Base-by-base conservation (phyloP, 1,140 invertebrate species). In the Penaeus chinensis region DNA sequence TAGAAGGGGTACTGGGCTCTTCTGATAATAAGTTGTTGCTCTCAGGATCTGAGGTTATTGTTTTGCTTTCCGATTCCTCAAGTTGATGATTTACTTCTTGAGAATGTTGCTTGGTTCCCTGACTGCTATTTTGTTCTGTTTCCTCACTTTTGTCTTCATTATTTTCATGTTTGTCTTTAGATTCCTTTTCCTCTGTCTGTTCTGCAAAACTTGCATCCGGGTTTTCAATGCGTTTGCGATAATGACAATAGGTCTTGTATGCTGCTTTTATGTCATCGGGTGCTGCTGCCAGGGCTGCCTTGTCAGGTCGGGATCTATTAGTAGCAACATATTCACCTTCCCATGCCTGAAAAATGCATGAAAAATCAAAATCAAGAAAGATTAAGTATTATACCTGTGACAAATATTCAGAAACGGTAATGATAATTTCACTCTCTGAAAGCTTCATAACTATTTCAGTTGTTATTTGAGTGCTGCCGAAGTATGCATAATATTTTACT, bases 201-300 rank as follows among this genome's bases (percentile, higher is more conserved):
- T 66, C 20, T 13, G 37, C 61, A 37, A 74, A 47, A 24, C 61
- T 66, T 32, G 62, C 22, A 60, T 60, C 77, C 20, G 7, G 1
- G 22, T 47, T 63, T 32, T 84, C 69, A 22, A 82, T 24, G 13
- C n/a, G 24, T 81, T 85, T 89, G 4, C 83, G 60, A 65, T 85
- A 85, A 54, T 79, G 63, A 71, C 74, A 87, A 54, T 90, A 90
- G 61, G 62, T 47, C 71, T 76, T 82, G 83, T 90, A 90, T n/a
- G 86, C 85, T 13, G 79, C 83, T 60, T 82, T 84, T 20, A 90
- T 82, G 61, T 88, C 84, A 7, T 82, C 63, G 0, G 86, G 84
- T n/a, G 89, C 89, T 1, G 65, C 69, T 16, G 86, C 47, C 69
- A 90, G 61, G 16, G 89, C 82, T 20, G 60, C 78, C 18, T 82